phyloP scores from a whole-genome alignment of 1,140 invertebrate genomes.

The Bombus ignitus region DNA sequence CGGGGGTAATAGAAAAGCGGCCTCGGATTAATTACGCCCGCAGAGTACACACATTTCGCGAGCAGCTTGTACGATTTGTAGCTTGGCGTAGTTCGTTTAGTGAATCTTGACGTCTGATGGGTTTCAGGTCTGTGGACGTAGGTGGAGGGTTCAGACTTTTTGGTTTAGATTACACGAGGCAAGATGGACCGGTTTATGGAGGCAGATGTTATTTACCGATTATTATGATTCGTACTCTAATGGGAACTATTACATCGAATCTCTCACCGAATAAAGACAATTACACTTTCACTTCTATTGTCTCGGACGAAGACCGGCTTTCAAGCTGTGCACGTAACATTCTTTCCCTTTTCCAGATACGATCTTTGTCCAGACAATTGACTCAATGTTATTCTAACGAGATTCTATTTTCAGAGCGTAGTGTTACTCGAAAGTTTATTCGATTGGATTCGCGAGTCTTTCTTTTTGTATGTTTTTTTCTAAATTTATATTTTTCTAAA shows the following conservation, averaged over 20 bases:
- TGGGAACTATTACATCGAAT: neutral
- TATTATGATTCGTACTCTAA: neutral
- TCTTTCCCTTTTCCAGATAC: neutral
- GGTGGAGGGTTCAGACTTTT: neutral
- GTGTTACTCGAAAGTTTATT: neutral
- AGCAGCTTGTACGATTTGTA: neutral
- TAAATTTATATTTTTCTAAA: too few relatives aligned
- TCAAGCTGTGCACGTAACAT: neutral
- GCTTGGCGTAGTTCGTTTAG: neutral
- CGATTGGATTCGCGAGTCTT: fast-evolving
- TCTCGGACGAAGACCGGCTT: neutral
- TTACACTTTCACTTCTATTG: constrained; percentile 29
- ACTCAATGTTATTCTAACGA: neutral
- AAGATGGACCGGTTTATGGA: neutral
- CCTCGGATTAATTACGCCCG: constrained; percentile 43
- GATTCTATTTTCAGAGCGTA: neutral
- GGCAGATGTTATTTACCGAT: neutral
- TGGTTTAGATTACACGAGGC: neutral
- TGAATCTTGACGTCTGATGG: neutral
- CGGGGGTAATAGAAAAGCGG: constrained; percentile 51
- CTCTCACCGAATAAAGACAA: neutral
- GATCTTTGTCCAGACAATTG: neutral
- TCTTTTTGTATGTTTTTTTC: neutral
- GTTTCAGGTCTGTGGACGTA: neutral
- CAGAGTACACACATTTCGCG: constrained; percentile 8